Percentiles rank a stretch among this genome's conserved stretches.
phyloP scores from a whole-genome alignment of 2,888 invertebrate species.

The Stenichneumon culpator region DNA sequence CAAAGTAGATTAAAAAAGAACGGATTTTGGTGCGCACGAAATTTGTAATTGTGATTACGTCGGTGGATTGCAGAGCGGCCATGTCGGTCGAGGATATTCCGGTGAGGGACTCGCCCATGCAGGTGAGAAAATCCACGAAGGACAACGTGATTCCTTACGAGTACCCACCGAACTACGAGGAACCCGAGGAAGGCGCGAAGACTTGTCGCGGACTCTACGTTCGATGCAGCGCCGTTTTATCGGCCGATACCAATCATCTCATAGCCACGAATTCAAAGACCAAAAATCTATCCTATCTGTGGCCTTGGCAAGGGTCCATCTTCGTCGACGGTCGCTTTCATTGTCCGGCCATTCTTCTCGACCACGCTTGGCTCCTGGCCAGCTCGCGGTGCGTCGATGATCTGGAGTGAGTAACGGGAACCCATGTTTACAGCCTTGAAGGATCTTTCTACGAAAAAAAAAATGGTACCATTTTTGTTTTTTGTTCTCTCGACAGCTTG shows the following conservation, averaged over 20 bases:
- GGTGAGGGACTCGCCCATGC: constrained; percentile 62
- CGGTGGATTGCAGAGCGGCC: constrained; percentile 75
- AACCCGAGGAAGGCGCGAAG: constrained; percentile 29
- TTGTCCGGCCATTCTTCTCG: constrained; percentile 90
- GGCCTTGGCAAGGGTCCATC: constrained; percentile 92
- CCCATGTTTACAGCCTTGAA: neutral
- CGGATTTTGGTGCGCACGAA: neutral
- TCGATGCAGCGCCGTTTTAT: constrained; percentile 75
- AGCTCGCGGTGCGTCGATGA: constrained; percentile 85
- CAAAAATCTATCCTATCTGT: constrained; percentile 82
- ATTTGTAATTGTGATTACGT: neutral
- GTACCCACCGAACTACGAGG: constrained; percentile 65
- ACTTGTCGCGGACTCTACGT: constrained; percentile 77
- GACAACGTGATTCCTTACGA: constrained; percentile 53
- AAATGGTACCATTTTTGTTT: neutral
- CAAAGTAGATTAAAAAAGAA: neutral
- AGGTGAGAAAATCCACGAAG: constrained; percentile 46
- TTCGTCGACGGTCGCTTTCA: constrained; percentile 90
- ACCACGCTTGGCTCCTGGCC: constrained; percentile 89
- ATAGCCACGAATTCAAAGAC: constrained; percentile 66
- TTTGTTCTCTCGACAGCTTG: constrained; percentile 84
- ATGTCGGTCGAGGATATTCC: constrained; percentile 74
- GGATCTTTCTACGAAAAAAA: neutral
- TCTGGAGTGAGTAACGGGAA: constrained; percentile 83
- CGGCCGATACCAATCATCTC: constrained; percentile 53